Base-by-base conservation (phyloP, 2,113 vertebrate genomes). In the Haemorhous mexicanus region DNA sequence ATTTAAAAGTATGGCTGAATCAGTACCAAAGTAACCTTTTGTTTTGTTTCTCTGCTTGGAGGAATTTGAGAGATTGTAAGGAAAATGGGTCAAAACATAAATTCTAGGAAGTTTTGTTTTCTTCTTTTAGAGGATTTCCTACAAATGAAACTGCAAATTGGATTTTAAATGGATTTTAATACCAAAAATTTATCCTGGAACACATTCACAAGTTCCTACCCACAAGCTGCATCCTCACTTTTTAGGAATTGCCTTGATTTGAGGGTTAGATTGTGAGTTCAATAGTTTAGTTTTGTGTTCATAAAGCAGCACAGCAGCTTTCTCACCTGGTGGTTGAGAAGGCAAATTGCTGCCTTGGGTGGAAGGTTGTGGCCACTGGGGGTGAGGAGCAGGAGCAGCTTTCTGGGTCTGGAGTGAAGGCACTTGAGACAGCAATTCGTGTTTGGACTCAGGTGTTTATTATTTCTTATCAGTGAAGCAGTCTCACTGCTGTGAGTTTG, bases 251-350 rank as follows among this genome's bases (percentile, higher is more conserved):
- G 8, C n/a, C 4, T 68, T 70, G 18, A 23, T 67, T 80, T 85
- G 67, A 59, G 18, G 5, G 18, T 32, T 4, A 3, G 58, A 15
- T 15, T 50, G 1, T 5, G 30, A n/a, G 3, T 23, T 76, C 46
- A 47, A 19, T 0, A 8, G 5, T 41, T 67, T 44, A 26, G 11
- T 16, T 87, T 44, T 41, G 22, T 26, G 28, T 28, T 52, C n/a
- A 7, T 23, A 23, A 47, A 83, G 39, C 22, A 64, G 37, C 14
- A 14, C 0, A 84, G 43, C 74, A 61, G 41, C 17, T 55, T 67
- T 47, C 59, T 59, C 33, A 6, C 3, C 0, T 4, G 33, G 27
- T 21, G 35, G 18, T 3, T 37, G 47, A 55, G 49, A 44, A 56
- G 28, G 22, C 6, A 7, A 50, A 50, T 55, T 32, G 14, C 22